Evolutionary conservation across 2,113 vertebrate species (phyloP).

Genomic region (Panurus biarmicus): DNA sequence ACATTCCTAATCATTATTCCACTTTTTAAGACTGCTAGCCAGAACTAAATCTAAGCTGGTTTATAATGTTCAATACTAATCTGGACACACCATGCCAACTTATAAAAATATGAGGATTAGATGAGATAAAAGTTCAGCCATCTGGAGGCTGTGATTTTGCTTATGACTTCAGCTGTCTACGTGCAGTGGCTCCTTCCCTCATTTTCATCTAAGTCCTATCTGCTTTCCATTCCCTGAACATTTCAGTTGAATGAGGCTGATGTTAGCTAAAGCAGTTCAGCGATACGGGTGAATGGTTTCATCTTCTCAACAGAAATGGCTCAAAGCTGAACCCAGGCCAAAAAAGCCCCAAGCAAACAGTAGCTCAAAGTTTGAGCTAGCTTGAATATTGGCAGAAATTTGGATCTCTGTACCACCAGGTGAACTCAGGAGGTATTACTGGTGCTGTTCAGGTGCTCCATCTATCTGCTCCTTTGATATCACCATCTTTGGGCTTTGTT

Average conservation of each 20-base stretch:
- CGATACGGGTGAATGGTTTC: not conserved
- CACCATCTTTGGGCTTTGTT: not conserved
- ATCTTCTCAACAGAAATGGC: not conserved
- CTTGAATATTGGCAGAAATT: not conserved
- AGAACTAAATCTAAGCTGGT: constrained; percentile 15
- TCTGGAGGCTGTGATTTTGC: constrained; percentile 46
- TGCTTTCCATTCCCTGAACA: not conserved
- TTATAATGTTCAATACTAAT: constrained; percentile 23
- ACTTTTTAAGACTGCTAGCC: constrained; percentile 5
- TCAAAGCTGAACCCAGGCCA: not conserved
- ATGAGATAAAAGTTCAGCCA: constrained; percentile 42
- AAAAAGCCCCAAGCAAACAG: not conserved
- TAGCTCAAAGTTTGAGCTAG: not conserved
- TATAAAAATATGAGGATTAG: constrained; percentile 51
- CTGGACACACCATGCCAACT: constrained; percentile 2
- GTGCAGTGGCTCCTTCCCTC: not conserved
- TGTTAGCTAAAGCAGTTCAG: not conserved
- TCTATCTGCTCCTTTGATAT: not conserved
- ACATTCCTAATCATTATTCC: not conserved
- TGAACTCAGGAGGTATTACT: not conserved
- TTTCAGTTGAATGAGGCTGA: not conserved
- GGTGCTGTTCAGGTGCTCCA: not conserved
- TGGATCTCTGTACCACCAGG: not conserved
- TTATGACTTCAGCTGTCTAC: constrained; percentile 24
- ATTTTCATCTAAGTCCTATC: not conserved